A percentile compares a stretch with the other conserved stretches of the same genome.
These are phyloP conservation scores for Lampris megalopsis DNA, from an alignment of 2,113 vertebrate species.

Conservation along the genomic window DNA sequence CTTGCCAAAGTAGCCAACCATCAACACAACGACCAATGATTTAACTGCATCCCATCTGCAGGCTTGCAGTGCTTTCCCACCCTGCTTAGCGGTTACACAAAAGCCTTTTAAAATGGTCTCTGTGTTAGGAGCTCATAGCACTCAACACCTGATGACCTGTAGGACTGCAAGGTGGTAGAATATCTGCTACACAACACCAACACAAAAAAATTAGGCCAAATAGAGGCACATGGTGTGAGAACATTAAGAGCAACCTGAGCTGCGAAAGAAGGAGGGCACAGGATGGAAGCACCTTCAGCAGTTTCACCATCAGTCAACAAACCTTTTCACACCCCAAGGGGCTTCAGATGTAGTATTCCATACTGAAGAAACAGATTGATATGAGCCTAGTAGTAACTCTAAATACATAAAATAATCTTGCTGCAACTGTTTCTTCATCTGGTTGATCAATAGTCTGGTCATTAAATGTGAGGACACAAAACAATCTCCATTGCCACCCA, in stretches of 20 bases:
- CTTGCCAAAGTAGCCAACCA: conserved; percentile 2
- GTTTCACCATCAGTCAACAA: conserved; percentile 1
- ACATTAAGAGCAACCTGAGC: neutral
- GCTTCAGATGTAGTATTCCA: neutral
- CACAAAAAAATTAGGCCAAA: conserved; percentile 9
- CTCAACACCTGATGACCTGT: conserved; percentile 26
- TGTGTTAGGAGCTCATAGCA: conserved; percentile 40
- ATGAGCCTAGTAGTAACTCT: neutral
- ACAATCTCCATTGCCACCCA: neutral
- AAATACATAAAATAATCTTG: neutral
- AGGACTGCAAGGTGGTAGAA: conserved; percentile 24
- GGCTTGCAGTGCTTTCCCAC: conserved; percentile 24
- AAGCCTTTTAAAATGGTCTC: conserved; percentile 51
- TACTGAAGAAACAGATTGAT: neutral
- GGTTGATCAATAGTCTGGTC: neutral
- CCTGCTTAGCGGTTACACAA: conserved; percentile 38
- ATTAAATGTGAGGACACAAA: neutral
- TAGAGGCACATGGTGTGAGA: conserved; percentile 6
- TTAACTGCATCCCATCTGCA: conserved; percentile 17
- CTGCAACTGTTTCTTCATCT: neutral
- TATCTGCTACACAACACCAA: conserved; percentile 5
- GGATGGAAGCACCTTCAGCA: neutral
- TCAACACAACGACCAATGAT: conserved; percentile 31
- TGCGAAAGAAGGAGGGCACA: conserved; percentile 1
- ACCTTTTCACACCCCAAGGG: neutral